phyloP scores from a whole-genome alignment of 1,140 invertebrate genomes.

The Glomeris maerens region DNA sequence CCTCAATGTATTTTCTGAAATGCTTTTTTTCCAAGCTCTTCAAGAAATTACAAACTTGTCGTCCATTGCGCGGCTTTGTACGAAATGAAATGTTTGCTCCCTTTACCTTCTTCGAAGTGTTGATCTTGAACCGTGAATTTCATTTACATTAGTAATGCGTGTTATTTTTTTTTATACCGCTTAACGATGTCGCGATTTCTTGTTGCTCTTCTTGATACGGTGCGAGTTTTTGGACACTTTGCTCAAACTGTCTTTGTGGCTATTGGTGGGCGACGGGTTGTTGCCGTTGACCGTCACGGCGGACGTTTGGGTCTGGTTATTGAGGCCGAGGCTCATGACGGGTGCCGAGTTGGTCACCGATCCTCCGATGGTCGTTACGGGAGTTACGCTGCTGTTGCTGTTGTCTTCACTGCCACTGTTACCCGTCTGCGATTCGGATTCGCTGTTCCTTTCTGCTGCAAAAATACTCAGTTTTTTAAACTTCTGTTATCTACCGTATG shows the following conservation, averaged over 20 bases:
- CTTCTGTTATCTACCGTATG: neutral
- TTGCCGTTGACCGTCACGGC: constrained; percentile 15
- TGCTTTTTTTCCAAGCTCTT: neutral
- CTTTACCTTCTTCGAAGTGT: constrained; percentile 11
- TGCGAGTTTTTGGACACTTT: constrained; percentile 33
- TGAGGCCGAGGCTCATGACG: neutral
- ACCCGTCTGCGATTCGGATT: constrained; percentile 70
- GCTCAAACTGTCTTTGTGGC: constrained; percentile 26
- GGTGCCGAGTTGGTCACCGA: constrained; percentile 16
- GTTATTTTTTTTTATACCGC: constrained; percentile 3
- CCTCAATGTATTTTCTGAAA: neutral
- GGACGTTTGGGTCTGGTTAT: neutral
- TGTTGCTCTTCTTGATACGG: constrained; percentile 32
- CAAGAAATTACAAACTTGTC: neutral
- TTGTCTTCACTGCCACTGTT: constrained; percentile 52
- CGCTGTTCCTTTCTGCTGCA: constrained; percentile 54
- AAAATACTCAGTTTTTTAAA: neutral
- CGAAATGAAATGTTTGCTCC: constrained; percentile 7
- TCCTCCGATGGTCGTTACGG: constrained; percentile 16
- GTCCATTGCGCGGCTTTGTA: neutral
- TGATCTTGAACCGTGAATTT: constrained; percentile 5
- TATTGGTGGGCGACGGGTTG: constrained; percentile 15
- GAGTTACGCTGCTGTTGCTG: constrained; percentile 26
- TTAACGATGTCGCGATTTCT: constrained; percentile 30
- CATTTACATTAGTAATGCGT: constrained; percentile 2